Conservation (phyloP, 30 jellyfish, hydroid and myxozoan genomes). For the Rhopilema esculentum region DNA sequence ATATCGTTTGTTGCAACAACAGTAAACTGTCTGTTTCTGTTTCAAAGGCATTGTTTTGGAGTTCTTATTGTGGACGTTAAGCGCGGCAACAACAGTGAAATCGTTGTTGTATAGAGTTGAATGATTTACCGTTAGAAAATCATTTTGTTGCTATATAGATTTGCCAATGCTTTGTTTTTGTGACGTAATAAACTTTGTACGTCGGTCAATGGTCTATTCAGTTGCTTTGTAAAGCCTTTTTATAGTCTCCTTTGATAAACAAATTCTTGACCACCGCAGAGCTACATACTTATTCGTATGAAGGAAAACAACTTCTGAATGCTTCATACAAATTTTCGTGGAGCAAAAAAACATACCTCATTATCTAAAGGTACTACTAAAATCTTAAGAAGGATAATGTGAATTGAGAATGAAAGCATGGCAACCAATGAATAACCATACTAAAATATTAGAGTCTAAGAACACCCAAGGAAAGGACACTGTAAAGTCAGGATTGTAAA, state of each 20-base stretch:
- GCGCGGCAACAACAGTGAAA: background rate
- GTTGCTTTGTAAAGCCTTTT: background rate
- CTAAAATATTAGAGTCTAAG: too few relatives aligned
- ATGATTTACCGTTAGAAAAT: background rate
- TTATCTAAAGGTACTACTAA: too few relatives aligned
- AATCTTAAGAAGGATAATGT: too few relatives aligned
- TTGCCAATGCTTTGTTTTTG: too few relatives aligned
- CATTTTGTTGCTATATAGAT: background rate
- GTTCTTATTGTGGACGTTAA: background rate
- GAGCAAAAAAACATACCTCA: background rate
- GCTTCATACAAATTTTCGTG: background rate
- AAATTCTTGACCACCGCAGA: background rate
- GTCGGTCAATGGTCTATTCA: background rate
- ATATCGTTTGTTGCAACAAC: background rate
- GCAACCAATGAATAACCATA: too few relatives aligned
- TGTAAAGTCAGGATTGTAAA: too few relatives aligned
- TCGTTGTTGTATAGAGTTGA: background rate
- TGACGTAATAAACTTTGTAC: background rate
- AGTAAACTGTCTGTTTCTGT: background rate
- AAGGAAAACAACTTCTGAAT: background rate
- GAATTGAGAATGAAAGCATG: too few relatives aligned
- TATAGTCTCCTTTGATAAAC: background rate
- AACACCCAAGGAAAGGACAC: too few relatives aligned
- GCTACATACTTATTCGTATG: background rate
- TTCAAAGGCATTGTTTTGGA: background rate